Evolutionary conservation across 1,140 invertebrate genomes (phyloP).

Genomic region (Penaeus indicus): DNA sequence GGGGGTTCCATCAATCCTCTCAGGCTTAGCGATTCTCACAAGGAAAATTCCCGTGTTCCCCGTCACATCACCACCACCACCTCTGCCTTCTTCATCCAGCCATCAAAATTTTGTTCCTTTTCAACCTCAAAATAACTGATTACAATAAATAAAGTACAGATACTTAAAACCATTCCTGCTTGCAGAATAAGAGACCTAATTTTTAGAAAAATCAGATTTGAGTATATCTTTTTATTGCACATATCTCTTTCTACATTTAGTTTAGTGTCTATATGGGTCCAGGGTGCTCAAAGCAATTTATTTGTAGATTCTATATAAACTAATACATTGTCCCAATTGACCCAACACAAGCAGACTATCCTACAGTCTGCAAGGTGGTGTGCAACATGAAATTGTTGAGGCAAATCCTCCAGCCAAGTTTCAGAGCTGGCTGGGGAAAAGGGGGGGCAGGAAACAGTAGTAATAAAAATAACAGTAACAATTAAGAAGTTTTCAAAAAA

Average conservation of each 20-base stretch:
- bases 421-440: too few relatives aligned
- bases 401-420: too few relatives aligned
- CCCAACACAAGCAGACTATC: slow-evolving; percentile 41
- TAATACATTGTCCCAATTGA: slow-evolving; percentile 46
- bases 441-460: too few relatives aligned
- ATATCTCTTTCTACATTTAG: slow-evolving; percentile 55
- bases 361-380: slow-evolving; percentile 17
- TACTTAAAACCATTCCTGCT: too few relatives aligned
- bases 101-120: not conserved
- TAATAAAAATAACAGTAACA: too few relatives aligned
- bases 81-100: slow-evolving; percentile 34
- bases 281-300: slow-evolving; percentile 56
- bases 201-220: slow-evolving; percentile 33
- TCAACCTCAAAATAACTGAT: slow-evolving; percentile 12
- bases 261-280: slow-evolving; percentile 51
- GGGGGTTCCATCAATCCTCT: slow-evolving; percentile 42
- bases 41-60: slow-evolving; percentile 32
- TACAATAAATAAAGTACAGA: too few relatives aligned
- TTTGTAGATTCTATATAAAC: slow-evolving; percentile 42
- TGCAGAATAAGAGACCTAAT: too few relatives aligned
- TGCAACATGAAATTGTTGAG: too few relatives aligned
- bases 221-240: slow-evolving; percentile 60
- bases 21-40: slow-evolving; percentile 34
- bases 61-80: slow-evolving; percentile 57
- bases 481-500: too few relatives aligned